These are phyloP conservation scores for Dendrophyllia cribrosa DNA, from an alignment of 64 coral and sea anemone species.

Conservation along the genomic window DNA sequence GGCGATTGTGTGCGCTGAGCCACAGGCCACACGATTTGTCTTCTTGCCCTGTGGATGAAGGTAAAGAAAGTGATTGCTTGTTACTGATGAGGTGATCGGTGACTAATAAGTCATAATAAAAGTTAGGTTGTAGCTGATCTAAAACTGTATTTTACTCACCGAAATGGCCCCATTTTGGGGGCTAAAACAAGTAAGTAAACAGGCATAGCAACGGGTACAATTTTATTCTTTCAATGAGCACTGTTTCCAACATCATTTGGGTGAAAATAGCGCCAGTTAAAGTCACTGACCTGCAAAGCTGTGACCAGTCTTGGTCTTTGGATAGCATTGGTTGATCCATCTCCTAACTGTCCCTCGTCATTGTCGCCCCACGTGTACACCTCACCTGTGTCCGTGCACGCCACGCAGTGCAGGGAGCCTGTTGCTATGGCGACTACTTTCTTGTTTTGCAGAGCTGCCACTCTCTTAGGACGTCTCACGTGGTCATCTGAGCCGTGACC, in stretches of 20 bases:
- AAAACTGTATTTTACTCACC: no score
- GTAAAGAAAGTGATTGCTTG: no score
- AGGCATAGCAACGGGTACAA: no score
- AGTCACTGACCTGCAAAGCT: slow-evolving; percentile 79
- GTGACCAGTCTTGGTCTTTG: slow-evolving; percentile 92
- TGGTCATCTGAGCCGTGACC: slow-evolving; percentile 98
- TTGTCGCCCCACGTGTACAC: slow-evolving; percentile 99
- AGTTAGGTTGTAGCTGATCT: no score
- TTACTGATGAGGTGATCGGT: no score
- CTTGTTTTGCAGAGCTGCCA: slow-evolving; percentile 86
- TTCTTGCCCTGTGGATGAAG: slow-evolving; percentile 86
- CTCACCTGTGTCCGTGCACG: slow-evolving; percentile 96
- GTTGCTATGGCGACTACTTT: slow-evolving; percentile 95
- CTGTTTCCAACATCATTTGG: no score
- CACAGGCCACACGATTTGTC: slow-evolving; percentile 94
- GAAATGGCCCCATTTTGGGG: no score
- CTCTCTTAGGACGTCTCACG: slow-evolving; percentile 93
- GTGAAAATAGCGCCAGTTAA: not conserved
- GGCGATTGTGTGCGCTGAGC: slow-evolving; percentile 96
- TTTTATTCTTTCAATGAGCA: no score
- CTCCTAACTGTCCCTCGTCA: slow-evolving; percentile 97
- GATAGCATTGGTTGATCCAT: slow-evolving; percentile 95
- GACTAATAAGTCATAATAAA: no score
- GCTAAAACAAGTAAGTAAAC: no score
- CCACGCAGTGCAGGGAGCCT: slow-evolving; percentile 97